Conservation (phyloP, 2,888 invertebrate genomes). For the Drosophila nigritarsus region DNA sequence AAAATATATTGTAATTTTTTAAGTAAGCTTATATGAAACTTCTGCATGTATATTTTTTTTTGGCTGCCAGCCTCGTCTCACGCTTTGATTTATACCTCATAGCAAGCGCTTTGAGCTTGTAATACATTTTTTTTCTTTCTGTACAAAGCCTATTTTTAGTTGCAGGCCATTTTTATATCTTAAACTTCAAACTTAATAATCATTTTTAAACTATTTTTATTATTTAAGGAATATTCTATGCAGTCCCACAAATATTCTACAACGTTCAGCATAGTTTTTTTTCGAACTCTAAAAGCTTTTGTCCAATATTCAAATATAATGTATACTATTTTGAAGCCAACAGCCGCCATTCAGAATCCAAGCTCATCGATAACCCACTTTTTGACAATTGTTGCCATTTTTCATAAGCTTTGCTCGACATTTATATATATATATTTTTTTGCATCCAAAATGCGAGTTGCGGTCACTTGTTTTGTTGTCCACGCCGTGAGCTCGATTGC, state of each 20-base stretch:
- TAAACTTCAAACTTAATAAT: neutral
- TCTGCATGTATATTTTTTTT: neutral
- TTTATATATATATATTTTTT: neutral
- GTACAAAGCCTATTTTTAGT: too few relatives aligned
- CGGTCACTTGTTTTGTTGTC: conserved; percentile 40
- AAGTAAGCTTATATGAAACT: neutral
- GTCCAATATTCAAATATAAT: neutral
- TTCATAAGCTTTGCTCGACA: conserved; percentile 37
- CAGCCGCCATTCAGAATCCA: neutral
- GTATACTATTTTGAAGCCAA: neutral
- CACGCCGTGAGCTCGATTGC: conserved; percentile 32
- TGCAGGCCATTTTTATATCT: too few relatives aligned
- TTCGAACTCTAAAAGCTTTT: neutral
- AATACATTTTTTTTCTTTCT: neutral
- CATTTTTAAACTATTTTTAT: neutral
- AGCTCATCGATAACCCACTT: conserved; percentile 43
- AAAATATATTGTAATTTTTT: neutral
- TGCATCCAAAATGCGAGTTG: conserved; percentile 29
- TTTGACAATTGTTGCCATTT: conserved; percentile 35
- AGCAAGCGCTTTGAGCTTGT: neutral
- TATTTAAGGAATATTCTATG: too few relatives aligned
- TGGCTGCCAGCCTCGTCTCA: neutral
- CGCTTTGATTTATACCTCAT: neutral
- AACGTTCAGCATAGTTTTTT: neutral
- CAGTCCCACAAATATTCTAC: neutral